Percentiles rank a stretch among this genome's conserved stretches.
Evolutionary conservation across 1,140 invertebrate species (phyloP).

Genomic region (Drosophila ananassae): DNA sequence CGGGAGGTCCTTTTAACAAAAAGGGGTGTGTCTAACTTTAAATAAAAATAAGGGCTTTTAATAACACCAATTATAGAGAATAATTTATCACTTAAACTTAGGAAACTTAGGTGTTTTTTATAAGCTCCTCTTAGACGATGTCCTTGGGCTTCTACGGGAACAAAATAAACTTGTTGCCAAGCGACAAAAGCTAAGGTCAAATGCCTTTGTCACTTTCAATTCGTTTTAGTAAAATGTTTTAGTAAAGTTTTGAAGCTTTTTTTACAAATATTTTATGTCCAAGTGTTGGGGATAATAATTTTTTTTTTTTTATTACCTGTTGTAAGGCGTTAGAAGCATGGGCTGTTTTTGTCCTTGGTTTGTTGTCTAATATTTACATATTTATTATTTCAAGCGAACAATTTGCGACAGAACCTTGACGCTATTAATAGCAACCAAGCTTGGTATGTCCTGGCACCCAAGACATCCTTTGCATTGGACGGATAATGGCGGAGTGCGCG

Average conservation of each 20-base stretch:
- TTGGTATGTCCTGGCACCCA: constrained; percentile 32
- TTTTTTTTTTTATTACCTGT: too few species aligned
- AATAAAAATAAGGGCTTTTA: background rate
- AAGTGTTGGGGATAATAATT: too few species aligned
- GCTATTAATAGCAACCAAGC: constrained; percentile 39
- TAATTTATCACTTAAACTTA: too few species aligned
- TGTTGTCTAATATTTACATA: constrained; percentile 41
- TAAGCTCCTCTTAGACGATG: background rate
- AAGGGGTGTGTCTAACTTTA: too few species aligned
- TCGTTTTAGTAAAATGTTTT: too few species aligned
- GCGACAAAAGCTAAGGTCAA: constrained; percentile 31
- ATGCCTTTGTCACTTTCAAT: constrained; percentile 2
- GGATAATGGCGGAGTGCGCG: constrained; percentile 27
- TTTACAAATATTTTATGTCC: too few species aligned
- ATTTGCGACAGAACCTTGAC: constrained; percentile 40
- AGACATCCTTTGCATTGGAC: constrained; percentile 19
- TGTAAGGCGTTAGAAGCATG: too few species aligned
- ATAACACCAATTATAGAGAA: background rate
- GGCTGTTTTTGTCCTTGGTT: constrained; percentile 8
- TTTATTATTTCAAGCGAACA: constrained; percentile 46
- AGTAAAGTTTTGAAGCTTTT: background rate
- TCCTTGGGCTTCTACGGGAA: constrained; percentile 4
- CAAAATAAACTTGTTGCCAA: constrained; percentile 49
- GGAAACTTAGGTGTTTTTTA: background rate
- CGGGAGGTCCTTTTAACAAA: background rate